Conservation (phyloP, 1,140 invertebrate species). For the Pantala flavescens region DNA sequence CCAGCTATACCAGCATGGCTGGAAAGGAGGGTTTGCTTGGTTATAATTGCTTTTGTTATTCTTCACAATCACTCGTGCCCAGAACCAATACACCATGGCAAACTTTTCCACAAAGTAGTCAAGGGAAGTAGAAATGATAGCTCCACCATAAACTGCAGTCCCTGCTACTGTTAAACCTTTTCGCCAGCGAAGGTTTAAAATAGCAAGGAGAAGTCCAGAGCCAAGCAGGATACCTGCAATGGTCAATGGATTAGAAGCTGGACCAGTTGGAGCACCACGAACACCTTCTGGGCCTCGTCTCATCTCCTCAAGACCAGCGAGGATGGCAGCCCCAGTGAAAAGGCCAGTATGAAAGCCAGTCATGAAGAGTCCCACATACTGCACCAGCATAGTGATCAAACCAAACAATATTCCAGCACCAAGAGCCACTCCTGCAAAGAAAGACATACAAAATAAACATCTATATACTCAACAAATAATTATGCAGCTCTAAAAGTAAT, state of each 20-base stretch:
- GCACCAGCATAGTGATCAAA: slow-evolving; percentile 68
- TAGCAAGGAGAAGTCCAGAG: slow-evolving; percentile 54
- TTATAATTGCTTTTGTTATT: slow-evolving; percentile 37
- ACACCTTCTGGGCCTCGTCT: slow-evolving; percentile 22
- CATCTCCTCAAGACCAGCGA: slow-evolving; percentile 46
- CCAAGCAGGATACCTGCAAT: slow-evolving; percentile 51
- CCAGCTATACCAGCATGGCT: slow-evolving; percentile 67
- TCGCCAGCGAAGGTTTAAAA: slow-evolving; percentile 62
- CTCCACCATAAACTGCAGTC: slow-evolving; percentile 65
- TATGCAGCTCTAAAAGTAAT: background rate
- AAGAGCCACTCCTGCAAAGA: slow-evolving; percentile 49
- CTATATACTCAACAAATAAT: background rate
- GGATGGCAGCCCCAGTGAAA: slow-evolving; percentile 46
- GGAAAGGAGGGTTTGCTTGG: slow-evolving; percentile 38
- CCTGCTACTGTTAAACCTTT: slow-evolving; percentile 62
- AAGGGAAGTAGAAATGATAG: slow-evolving; percentile 54
- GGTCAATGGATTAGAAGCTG: slow-evolving; percentile 49
- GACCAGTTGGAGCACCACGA: slow-evolving; percentile 27
- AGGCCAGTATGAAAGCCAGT: slow-evolving; percentile 70
- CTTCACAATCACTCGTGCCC: slow-evolving; percentile 37
- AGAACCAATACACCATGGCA: slow-evolving; percentile 58
- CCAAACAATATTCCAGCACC: slow-evolving; percentile 67
- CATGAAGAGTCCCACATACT: slow-evolving; percentile 73
- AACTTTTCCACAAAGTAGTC: slow-evolving; percentile 70
- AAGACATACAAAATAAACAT: background rate